Conservation (phyloP, 2,113 vertebrate genomes). For the Malaclemys terrapin region DNA sequence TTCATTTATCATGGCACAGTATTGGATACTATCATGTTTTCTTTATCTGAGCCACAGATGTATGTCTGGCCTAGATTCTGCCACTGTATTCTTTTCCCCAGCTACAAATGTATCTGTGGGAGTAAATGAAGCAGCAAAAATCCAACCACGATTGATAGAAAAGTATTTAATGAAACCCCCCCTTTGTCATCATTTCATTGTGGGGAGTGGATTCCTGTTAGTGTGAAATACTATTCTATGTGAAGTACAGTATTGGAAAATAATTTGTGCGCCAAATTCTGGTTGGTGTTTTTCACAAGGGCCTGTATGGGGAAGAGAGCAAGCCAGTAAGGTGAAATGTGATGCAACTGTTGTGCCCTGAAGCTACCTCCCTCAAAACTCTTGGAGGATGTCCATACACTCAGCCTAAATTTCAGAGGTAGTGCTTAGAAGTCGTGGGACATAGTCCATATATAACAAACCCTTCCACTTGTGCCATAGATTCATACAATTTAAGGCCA, state of each 20-base stretch:
- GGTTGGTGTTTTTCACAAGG: background rate
- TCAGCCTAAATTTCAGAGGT: background rate
- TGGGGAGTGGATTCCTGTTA: background rate
- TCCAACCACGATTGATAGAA: background rate
- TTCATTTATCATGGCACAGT: conserved; percentile 24
- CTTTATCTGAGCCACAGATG: conserved; percentile 55
- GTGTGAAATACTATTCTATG: background rate
- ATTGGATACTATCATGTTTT: conserved; percentile 1
- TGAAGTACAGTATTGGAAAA: background rate
- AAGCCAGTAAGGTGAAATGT: background rate
- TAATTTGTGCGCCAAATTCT: background rate
- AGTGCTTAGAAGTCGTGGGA: background rate
- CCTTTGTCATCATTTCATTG: background rate
- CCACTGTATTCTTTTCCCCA: background rate
- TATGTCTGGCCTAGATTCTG: conserved; percentile 8
- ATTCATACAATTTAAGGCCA: background rate
- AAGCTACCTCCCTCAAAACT: background rate
- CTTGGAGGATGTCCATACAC: background rate
- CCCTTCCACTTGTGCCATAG: background rate
- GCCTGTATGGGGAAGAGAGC: background rate
- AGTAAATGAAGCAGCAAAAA: background rate
- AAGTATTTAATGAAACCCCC: background rate
- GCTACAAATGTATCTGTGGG: background rate
- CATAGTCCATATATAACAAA: background rate
- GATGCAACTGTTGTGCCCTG: background rate